A percentile compares a stretch with the other conserved stretches of the same genome.
phyloP scores from a whole-genome alignment of 37 sponge, comb jelly and placozoan species.

The Petrosia ficiformis region DNA sequence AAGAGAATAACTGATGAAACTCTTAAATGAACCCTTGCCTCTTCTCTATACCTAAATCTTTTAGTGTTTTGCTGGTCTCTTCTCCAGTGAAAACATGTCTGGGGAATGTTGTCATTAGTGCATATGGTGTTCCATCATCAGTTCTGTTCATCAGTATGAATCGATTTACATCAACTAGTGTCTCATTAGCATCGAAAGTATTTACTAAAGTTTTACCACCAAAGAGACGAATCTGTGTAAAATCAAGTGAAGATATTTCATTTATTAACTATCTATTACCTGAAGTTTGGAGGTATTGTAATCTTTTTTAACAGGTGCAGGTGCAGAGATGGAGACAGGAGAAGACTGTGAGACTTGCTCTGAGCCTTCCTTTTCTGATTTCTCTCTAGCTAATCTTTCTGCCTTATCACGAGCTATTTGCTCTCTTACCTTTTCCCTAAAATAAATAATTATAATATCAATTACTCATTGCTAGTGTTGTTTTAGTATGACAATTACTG shows the following conservation, averaged over 20 bases:
- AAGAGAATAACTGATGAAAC: no score
- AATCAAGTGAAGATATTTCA: not conserved
- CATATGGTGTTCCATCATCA: constrained; percentile 18
- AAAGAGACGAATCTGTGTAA: constrained; percentile 50
- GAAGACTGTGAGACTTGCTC: constrained; percentile 10
- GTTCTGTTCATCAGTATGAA: constrained; percentile 43
- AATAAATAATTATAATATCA: constrained; percentile 4
- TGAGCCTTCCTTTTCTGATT: constrained; percentile 33
- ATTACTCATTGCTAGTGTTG: no score
- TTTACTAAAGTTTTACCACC: constrained; percentile 47
- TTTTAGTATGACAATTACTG: no score
- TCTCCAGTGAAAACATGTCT: constrained; percentile 47
- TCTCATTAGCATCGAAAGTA: constrained; percentile 53
- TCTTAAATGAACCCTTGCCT: no score
- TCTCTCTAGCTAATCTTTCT: constrained; percentile 37
- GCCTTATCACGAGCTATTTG: constrained; percentile 76
- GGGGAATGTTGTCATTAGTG: constrained; percentile 75
- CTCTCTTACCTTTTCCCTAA: constrained; percentile 70
- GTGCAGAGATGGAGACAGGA: not conserved
- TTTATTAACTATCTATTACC: constrained; percentile 14
- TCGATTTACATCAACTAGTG: constrained; percentile 55
- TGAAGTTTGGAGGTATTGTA: constrained; percentile 73
- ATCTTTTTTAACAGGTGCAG: constrained; percentile 40
- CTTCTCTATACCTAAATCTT: constrained; percentile 65
- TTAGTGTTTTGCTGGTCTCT: constrained; percentile 52